Evolutionary conservation across 2,888 invertebrate genomes (phyloP), one percentile per base, ranked within the genome.

Genomic region (Timandra comae): DNA sequence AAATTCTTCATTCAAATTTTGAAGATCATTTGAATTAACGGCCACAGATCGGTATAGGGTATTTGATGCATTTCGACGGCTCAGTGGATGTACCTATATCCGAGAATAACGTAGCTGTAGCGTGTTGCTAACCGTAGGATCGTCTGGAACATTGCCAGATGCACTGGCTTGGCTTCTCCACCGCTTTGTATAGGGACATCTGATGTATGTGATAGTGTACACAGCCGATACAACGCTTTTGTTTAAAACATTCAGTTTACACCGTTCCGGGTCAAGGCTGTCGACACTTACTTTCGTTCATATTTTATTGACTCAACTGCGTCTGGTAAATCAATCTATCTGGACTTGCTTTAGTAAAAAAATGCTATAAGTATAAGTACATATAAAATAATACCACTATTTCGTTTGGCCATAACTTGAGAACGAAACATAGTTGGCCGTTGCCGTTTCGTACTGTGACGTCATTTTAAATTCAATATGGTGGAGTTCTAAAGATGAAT

Each of bases 141-240:
- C 21, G 3, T 16, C 42, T 56, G 53, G 53, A 41, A 9, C 2
- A 12, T 8, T 33, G 53, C 56, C 53, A 53, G 38, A 24, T 21
- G 20, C 36, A 16, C 16, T 5, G 6, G n/a, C n/a, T 6, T 16
- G 16, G 16, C 37, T 42, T 33, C 28, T 13, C 19, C 36, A 19
- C 29, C 34, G 33, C 35, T 23, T 24, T 40, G 42, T 33, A 41
- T 47, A 30, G 35, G 30, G 24, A 33, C 27, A 24, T 41, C 20
- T 33, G 43, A 45, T 41, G 35, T 33, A 43, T 40, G 37, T 12
- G 33, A 35, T 33, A 33, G 23, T 13, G 31, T 30, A 38, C 25
- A 39, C 35, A 42, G 32, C 22, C 11, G 7, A 26, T 20, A 12
- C 25, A 22, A 25, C 31, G 8, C 29, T 38, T 36, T 7, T 9